A percentile compares a stretch with the other conserved stretches of the same genome.
These are phyloP conservation scores for Ischnura elegans DNA, from an alignment of 2,888 invertebrate genomes.

Conservation along the genomic window DNA sequence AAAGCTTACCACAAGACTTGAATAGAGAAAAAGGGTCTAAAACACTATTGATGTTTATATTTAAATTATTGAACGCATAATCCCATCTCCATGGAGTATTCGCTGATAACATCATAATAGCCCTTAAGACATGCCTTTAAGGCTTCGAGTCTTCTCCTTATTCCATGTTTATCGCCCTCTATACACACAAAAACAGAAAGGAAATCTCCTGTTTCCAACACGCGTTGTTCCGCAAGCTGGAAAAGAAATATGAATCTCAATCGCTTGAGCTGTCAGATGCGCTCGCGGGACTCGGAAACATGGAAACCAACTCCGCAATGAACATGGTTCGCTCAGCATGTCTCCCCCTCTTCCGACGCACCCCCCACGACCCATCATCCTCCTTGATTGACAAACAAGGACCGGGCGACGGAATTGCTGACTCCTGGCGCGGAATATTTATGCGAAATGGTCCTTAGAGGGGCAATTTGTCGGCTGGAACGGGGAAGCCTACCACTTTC, in stretches of 20 bases:
- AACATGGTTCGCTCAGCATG: not conserved
- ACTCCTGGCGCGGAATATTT: constrained; percentile 32
- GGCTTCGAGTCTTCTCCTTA: no score
- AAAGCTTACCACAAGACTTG: no score
- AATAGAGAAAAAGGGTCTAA: no score
- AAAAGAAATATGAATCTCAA: constrained; percentile 32
- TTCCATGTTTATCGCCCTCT: not conserved
- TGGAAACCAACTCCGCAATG: constrained; percentile 43
- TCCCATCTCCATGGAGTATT: no score
- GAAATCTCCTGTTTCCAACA: not conserved
- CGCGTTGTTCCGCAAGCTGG: not conserved
- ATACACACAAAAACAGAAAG: not conserved
- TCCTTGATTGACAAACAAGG: constrained; percentile 49
- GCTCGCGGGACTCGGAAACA: not conserved
- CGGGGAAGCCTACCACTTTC: no score
- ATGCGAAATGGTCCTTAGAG: not conserved
- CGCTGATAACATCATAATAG: no score
- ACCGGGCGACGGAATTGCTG: not conserved
- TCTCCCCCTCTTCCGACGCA: not conserved
- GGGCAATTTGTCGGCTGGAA: no score
- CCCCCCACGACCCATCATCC: not conserved
- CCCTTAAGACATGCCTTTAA: no score
- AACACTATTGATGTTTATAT: no score
- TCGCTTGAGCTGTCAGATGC: constrained; percentile 40
- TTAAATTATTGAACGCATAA: no score